Evolutionary conservation across 2,797 vertebrate genomes (phyloP), one percentile per base, ranked within the genome.

Genomic region (Spea hammondii): DNA sequence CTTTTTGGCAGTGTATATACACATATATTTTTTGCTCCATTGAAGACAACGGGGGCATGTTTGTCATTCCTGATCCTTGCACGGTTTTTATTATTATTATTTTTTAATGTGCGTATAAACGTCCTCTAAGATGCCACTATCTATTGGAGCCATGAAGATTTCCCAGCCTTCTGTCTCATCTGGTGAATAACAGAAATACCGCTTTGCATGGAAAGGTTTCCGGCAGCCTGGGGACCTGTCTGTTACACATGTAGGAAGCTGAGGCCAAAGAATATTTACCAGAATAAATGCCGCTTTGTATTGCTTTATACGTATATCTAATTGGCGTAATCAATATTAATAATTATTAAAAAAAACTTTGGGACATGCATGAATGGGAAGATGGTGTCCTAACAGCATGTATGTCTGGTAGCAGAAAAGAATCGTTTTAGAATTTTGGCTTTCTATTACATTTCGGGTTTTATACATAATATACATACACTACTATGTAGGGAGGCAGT

Each of bases 191-290:
- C 72, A 76, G 45, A 80, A 70, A 76, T 72, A 80, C 74, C 74
- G 51, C 68, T 80, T 57, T 76, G 68, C 68, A 71, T 75, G 73
- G 67, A 80, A 80, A 76, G 79, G 73, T 80, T 76, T 70, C 51
- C 46, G 51, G 68, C 68, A 57, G 74, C 79, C 79, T 51, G 68
- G 47, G 79, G 79, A 53, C 60, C 62, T 67, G 68, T 72, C 66
- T 75, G 44, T 68, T 67, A 51, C 45, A 73, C 45, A 60, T 75
- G 55, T 69, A 62, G 54, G 53, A 62, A 79, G 65, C 53, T 55
- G 14, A 32, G 46, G 49, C 70, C 48, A 8, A 3, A 66, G 55
- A 5, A 59, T 69, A 69, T 59, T 69, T 69, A 60, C 57, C 65
- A 54, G 64, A 74, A 47, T 44, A 48, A 48, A 49, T 60, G 59